These are phyloP conservation scores for Oreochromis tanganicae DNA, from an alignment of 2,113 vertebrate genomes.

Conservation along the genomic window DNA sequence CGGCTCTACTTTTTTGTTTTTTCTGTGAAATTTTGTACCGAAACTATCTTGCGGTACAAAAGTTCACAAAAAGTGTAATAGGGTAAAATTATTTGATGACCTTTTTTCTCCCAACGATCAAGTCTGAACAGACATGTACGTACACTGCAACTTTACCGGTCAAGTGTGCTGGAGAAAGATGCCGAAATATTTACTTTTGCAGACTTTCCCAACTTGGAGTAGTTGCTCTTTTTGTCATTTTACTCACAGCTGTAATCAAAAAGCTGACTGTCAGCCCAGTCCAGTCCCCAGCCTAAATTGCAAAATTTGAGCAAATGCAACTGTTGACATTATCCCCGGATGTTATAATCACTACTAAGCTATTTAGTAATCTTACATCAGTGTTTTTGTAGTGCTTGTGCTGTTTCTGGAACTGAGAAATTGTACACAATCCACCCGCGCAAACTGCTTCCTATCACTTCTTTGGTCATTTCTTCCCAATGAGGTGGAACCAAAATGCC, in stretches of 20 bases:
- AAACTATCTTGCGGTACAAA: not conserved
- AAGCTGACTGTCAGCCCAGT: not conserved
- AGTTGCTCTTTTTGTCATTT: not conserved
- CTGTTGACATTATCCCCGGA: not conserved
- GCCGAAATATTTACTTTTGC: not conserved
- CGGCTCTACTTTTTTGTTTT: not conserved
- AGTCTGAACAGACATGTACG: not conserved
- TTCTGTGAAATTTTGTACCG: not conserved
- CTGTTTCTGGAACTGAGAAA: not conserved
- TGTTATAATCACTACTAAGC: not conserved
- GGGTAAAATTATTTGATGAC: not conserved
- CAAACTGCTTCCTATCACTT: conserved; percentile 5
- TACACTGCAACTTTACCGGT: not conserved
- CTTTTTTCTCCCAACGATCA: not conserved
- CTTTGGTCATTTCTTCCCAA: conserved; percentile 11
- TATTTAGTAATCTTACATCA: not conserved
- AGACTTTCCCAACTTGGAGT: not conserved
- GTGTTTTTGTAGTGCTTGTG: not conserved
- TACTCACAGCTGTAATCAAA: not conserved
- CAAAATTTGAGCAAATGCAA: not conserved
- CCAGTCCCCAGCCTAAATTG: not conserved
- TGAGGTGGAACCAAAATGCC: conserved; percentile 6
- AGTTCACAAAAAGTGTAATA: not conserved
- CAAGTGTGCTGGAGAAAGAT: not conserved
- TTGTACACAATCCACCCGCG: not conserved